These are phyloP conservation scores for Molossus alvarezi DNA, from an alignment of 2,797 vertebrate genomes.

Conservation along the genomic window DNA sequence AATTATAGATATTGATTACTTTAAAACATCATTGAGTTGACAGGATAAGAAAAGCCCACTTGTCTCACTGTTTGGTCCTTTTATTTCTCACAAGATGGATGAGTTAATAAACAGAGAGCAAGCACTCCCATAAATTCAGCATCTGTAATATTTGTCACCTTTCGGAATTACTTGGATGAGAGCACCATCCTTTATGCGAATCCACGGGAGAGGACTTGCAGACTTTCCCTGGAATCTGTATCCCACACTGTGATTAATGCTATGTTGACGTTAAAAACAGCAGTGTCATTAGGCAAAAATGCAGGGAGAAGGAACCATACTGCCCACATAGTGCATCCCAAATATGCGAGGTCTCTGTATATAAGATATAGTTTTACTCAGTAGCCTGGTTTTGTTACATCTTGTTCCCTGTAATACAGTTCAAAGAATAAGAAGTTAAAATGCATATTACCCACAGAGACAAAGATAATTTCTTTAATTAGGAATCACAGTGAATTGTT, in stretches of 20 bases:
- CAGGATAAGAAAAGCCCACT: conserved; percentile 89
- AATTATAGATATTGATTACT: conserved; percentile 91
- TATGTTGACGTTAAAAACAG: conserved; percentile 83
- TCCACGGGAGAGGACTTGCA: conserved; percentile 83
- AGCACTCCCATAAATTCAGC: conserved; percentile 90
- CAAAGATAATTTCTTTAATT: not conserved
- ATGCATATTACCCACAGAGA: not conserved
- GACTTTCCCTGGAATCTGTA: conserved; percentile 80
- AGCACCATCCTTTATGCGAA: conserved; percentile 89
- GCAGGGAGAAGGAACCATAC: conserved; percentile 57
- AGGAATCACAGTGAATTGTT: not conserved
- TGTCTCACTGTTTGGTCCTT: conserved; percentile 83
- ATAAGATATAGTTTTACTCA: not conserved
- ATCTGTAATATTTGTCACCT: conserved; percentile 91
- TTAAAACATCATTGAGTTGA: conserved; percentile 85
- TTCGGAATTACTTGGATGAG: conserved; percentile 89
- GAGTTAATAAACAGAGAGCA: conserved; percentile 91
- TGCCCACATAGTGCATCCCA: not conserved
- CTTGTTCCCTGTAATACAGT: not conserved
- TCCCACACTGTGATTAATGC: conserved; percentile 86
- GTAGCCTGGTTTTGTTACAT: not conserved
- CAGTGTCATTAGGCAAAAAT: conserved; percentile 80
- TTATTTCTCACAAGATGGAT: conserved; percentile 91
- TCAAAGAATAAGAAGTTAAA: conserved; percentile 2
- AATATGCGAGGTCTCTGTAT: not conserved